Conservation (phyloP, 2,113 vertebrate species). For the Hepsetus odoe region DNA sequence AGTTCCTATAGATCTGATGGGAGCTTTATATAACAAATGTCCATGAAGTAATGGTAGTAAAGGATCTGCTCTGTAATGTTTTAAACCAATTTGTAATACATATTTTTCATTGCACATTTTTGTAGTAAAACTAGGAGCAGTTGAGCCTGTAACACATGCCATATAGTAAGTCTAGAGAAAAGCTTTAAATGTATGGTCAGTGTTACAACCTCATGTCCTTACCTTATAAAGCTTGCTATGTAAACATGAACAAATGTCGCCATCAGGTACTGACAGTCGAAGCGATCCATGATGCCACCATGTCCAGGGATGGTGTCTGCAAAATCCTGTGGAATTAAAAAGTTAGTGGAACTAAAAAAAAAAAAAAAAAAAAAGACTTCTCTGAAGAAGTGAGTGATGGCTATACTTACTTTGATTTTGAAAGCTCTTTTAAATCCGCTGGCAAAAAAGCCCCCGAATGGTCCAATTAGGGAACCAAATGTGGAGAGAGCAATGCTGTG, state of each 20-base stretch:
- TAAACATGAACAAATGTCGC: conserved; percentile 98
- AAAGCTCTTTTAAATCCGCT: conserved; percentile 99
- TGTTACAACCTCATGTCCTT: conserved; percentile 1
- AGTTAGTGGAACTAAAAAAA: neutral
- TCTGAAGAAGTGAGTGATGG: neutral
- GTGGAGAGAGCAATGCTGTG: conserved; percentile 93
- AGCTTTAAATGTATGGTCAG: neutral
- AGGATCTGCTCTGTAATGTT: too few species aligned
- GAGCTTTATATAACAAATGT: too few species aligned
- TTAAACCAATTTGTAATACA: too few species aligned
- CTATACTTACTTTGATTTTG: conserved; percentile 89
- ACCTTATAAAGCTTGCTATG: conserved; percentile 97
- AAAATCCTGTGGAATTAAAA: conserved; percentile 83
- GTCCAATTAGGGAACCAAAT: conserved; percentile 92
- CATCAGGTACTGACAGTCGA: conserved; percentile 98
- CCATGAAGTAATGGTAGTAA: too few species aligned
- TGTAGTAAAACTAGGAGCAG: neutral
- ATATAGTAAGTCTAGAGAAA: neutral
- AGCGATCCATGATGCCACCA: conserved; percentile 97
- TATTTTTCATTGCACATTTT: too few species aligned
- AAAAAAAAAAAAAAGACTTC: neutral
- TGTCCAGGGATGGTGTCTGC: conserved; percentile 96
- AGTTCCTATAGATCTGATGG: too few species aligned
- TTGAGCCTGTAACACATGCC: neutral
- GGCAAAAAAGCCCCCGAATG: conserved; percentile 98